A percentile compares a stretch with the other conserved stretches of the same genome.
phyloP scores from a whole-genome alignment of 2,797 vertebrate genomes.

The Xyrichtys novacula region DNA sequence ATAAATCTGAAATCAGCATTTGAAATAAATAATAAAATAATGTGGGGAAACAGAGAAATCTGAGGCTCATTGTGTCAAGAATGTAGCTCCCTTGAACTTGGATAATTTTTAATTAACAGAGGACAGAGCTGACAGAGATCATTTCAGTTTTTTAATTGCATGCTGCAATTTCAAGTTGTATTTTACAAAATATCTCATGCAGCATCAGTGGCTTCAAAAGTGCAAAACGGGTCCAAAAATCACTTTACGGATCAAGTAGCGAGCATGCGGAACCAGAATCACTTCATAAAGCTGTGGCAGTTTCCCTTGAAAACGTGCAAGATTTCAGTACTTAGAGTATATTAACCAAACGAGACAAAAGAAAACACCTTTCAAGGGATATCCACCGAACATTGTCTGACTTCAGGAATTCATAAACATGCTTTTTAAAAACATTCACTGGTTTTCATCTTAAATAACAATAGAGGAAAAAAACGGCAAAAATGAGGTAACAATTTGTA shows the following conservation, averaged over 20 bases:
- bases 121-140: constrained; percentile 36
- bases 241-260: constrained; percentile 73
- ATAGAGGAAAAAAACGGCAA: constrained; percentile 22
- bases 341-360: constrained; percentile 56
- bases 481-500: constrained; percentile 83
- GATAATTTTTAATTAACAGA: constrained; percentile 40
- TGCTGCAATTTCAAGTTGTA: constrained; percentile 72
- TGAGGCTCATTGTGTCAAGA: constrained; percentile 1
- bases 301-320: constrained; percentile 75
- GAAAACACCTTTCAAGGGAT: constrained; percentile 57
- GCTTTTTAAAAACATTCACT: constrained; percentile 68
- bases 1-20: no score
- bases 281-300: constrained; percentile 64
- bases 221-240: constrained; percentile 80
- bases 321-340: constrained; percentile 38
- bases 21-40: no score
- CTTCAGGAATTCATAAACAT: constrained; percentile 70
- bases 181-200: constrained; percentile 85
- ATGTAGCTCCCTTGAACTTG: not conserved
- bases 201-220: constrained; percentile 82
- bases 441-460: constrained; percentile 50
- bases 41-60: not conserved
- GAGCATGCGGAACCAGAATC: constrained; percentile 79
- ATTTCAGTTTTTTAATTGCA: constrained; percentile 76
- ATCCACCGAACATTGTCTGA: constrained; percentile 60